phyloP scores from a whole-genome alignment of 2,888 invertebrate species.

The Agrotis clavis region DNA sequence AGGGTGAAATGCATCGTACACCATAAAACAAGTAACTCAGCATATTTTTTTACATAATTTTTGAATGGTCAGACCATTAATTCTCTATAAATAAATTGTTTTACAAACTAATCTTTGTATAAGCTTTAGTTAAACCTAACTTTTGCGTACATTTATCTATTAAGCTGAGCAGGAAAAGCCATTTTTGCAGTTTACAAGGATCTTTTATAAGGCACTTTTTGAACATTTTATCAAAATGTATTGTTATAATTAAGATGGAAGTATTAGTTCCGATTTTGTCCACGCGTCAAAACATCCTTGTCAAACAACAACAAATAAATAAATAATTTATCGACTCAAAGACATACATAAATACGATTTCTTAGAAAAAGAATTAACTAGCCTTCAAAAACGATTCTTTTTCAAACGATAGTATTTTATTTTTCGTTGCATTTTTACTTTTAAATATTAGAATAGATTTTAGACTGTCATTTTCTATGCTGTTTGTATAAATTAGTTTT shows the following conservation, averaged over 20 bases:
- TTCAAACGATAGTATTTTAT: constrained; percentile 81
- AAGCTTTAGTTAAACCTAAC: constrained; percentile 14
- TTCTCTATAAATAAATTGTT: constrained; percentile 26
- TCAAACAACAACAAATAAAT: too few relatives aligned
- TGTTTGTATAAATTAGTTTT: constrained; percentile 76
- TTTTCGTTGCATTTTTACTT: constrained; percentile 78
- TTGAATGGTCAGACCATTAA: constrained; percentile 26
- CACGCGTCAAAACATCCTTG: background rate
- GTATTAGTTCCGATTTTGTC: background rate
- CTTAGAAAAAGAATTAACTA: constrained; percentile 56
- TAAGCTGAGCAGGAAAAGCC: background rate
- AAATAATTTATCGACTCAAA: constrained; percentile 35
- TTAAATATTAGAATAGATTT: constrained; percentile 78
- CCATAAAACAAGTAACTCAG: background rate
- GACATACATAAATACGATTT: constrained; percentile 20
- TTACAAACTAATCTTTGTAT: constrained; percentile 38
- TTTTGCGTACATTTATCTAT: background rate
- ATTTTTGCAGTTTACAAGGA: background rate
- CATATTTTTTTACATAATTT: background rate
- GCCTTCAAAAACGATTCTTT: constrained; percentile 79
- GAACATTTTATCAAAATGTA: too few relatives aligned
- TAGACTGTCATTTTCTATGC: constrained; percentile 74
- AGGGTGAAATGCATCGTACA: background rate
- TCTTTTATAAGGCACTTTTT: background rate
- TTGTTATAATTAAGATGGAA: too few relatives aligned